Conservation (phyloP, 2,113 vertebrate genomes). For the Mus pahari region DNA sequence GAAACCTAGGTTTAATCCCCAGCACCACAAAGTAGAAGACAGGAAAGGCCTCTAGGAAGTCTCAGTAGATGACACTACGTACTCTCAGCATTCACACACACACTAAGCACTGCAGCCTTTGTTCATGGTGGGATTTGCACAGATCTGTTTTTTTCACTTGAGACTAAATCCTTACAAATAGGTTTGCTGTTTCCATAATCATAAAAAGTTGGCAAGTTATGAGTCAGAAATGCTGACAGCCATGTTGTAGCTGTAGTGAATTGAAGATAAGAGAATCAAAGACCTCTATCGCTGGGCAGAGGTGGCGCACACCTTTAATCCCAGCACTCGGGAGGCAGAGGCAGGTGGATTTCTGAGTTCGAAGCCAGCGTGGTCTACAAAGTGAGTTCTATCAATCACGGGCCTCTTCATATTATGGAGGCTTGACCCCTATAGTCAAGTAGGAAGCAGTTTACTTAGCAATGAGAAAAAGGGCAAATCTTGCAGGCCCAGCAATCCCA, state of each 20-base stretch:
- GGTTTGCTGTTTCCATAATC: constrained; percentile 50
- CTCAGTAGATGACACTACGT: not conserved
- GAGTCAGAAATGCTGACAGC: constrained; percentile 43
- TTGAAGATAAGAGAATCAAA: constrained; percentile 9
- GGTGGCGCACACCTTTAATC: no score
- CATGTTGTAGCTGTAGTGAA: not conserved
- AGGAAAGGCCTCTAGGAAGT: not conserved
- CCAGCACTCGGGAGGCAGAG: no score
- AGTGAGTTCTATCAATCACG: no score
- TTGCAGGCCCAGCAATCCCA: not conserved
- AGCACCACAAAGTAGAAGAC: not conserved
- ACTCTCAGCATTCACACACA: constrained; percentile 29
- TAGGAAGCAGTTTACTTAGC: not conserved
- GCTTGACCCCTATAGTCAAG: not conserved
- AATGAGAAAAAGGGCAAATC: not conserved
- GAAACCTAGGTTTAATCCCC: not conserved
- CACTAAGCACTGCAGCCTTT: constrained; percentile 4
- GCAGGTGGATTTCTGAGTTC: no score
- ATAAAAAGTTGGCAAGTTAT: constrained; percentile 52
- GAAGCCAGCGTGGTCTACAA: no score
- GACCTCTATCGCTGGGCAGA: no score
- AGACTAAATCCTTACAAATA: constrained; percentile 48
- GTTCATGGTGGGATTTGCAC: not conserved
- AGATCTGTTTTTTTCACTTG: constrained; percentile 95
- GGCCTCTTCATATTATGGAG: constrained; percentile 2